Conservation (phyloP, 2,888 invertebrate species). For the Hylaea fasciaria region DNA sequence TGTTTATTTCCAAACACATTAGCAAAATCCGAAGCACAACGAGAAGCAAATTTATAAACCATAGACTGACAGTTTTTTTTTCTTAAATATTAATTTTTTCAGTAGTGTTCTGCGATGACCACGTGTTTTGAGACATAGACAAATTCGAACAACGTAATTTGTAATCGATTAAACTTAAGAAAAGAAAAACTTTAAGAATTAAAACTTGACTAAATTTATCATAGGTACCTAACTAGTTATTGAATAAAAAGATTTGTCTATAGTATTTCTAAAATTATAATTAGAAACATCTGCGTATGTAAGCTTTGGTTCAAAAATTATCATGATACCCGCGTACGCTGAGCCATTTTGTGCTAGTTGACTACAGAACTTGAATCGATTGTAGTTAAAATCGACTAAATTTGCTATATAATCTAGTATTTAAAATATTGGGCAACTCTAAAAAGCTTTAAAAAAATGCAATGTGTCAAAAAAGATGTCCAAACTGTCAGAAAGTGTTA, state of each 20-base stretch:
- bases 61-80: constrained; percentile 68
- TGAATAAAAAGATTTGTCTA: too few species aligned
- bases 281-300: too few species aligned
- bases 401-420: neutral
- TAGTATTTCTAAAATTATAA: neutral
- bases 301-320: too few species aligned
- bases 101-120: constrained; percentile 47
- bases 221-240: too few species aligned
- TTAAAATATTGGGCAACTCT: too few species aligned
- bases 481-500: constrained; percentile 40
- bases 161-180: constrained; percentile 15
- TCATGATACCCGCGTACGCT: too few species aligned
- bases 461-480: constrained; percentile 57
- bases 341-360: neutral
- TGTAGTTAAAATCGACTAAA: constrained; percentile 14
- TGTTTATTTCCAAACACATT: constrained; percentile 83
- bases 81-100: constrained; percentile 57
- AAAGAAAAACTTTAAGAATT: too few species aligned
- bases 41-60: constrained; percentile 81
- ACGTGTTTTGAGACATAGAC: constrained; percentile 67
- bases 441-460: constrained; percentile 40
- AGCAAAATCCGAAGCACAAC: constrained; percentile 75
- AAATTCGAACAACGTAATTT: constrained; percentile 28
- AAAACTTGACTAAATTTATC: too few species aligned
- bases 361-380: neutral